These are phyloP conservation scores for Perithous albicinctus DNA, from an alignment of 2,888 invertebrate species.

Conservation along the genomic window DNA sequence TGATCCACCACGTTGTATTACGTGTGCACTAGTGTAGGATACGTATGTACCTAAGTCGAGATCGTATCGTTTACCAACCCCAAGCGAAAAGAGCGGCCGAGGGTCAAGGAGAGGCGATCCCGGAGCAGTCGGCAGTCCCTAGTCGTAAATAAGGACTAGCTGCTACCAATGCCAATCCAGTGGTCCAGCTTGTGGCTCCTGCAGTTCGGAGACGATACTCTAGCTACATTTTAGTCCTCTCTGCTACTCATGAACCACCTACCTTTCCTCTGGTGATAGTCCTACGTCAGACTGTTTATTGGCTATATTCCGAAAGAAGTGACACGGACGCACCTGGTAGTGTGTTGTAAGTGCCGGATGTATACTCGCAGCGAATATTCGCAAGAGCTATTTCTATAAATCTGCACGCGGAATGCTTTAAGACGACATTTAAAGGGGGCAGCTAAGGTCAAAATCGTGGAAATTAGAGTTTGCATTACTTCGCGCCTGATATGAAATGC, in stretches of 20 bases:
- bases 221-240: conserved; percentile 24
- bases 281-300: conserved; percentile 41
- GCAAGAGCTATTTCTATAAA: conserved; percentile 31
- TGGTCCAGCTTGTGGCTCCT: conserved; percentile 65
- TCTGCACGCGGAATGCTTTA: background rate
- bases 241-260: conserved; percentile 8
- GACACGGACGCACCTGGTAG: conserved; percentile 1
- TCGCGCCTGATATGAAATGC: no score
- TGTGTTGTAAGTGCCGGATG: conserved; percentile 17
- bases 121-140: conserved; percentile 79
- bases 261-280: background rate
- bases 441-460: no score
- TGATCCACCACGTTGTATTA: conserved; percentile 51
- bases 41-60: conserved; percentile 62
- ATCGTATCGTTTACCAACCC: conserved; percentile 83
- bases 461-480: no score
- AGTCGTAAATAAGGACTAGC: conserved; percentile 81
- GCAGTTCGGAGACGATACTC: conserved; percentile 49
- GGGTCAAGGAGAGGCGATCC: conserved; percentile 81
- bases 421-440: no score
- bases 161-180: conserved; percentile 80
- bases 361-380: conserved; percentile 27
- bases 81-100: conserved; percentile 65
- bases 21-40: background rate
- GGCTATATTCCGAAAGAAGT: conserved; percentile 35